A percentile compares a stretch with the other conserved stretches of the same genome.
These are phyloP conservation scores for Falco cherrug DNA, from an alignment of 2,797 vertebrate species.

Conservation along the genomic window DNA sequence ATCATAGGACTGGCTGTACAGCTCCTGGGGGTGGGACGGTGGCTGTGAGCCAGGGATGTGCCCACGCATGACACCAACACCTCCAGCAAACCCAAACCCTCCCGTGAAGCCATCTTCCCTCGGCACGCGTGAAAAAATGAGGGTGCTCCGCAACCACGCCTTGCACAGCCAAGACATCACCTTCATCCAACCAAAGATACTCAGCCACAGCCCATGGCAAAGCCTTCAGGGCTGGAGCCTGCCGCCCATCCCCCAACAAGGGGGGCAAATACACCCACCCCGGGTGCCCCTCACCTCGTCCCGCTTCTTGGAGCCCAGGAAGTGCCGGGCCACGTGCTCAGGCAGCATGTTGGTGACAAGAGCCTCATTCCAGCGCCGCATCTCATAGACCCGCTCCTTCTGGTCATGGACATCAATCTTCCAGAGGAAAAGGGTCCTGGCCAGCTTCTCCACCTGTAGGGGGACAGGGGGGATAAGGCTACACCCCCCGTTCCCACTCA, in stretches of 20 bases:
- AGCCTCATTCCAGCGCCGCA: conserved; percentile 94
- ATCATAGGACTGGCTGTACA: conserved; percentile 95
- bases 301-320: conserved; percentile 92
- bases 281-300: conserved; percentile 82
- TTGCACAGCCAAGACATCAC: background rate
- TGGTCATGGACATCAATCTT: conserved; percentile 92
- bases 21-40: conserved; percentile 77
- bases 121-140: background rate
- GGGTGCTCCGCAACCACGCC: background rate
- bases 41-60: rapidly evolving
- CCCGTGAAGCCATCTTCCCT: background rate
- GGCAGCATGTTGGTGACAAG: conserved; percentile 96
- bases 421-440: conserved; percentile 92
- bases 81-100: background rate
- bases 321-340: conserved; percentile 88
- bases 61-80: rapidly evolving
- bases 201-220: background rate
- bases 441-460: conserved; percentile 87
- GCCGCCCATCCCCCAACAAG: background rate
- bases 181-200: background rate
- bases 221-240: background rate
- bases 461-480: background rate
- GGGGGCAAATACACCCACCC: too few relatives aligned
- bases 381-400: conserved; percentile 94
- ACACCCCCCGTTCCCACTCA: background rate